These are phyloP conservation scores for Odiellus spinosus DNA, from an alignment of 2,888 invertebrate genomes.

Conservation along the genomic window DNA sequence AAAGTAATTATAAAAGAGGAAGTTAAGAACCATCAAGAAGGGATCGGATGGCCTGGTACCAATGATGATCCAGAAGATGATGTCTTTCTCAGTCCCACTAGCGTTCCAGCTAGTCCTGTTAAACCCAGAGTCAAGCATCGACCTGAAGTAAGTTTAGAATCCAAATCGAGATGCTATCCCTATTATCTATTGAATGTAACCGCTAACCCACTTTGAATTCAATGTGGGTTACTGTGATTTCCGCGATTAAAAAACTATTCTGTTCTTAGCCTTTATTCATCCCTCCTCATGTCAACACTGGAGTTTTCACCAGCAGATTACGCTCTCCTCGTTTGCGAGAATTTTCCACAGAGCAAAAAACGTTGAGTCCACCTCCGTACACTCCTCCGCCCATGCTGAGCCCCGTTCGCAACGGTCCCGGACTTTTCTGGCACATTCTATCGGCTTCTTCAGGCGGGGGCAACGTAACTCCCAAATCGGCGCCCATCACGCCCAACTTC, in stretches of 20 bases:
- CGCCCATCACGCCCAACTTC: conserved; percentile 23
- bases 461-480: conserved; percentile 25
- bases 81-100: conserved; percentile 57
- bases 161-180: no score
- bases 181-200: no score
- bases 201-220: no score
- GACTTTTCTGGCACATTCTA: conserved; percentile 48
- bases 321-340: conserved; percentile 33
- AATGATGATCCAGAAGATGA: conserved; percentile 51
- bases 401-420: conserved; percentile 74
- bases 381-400: conserved; percentile 90
- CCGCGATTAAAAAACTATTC: no score
- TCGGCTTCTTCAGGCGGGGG: conserved; percentile 15
- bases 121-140: conserved; percentile 28
- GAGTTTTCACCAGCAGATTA: conserved; percentile 38
- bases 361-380: conserved; percentile 43
- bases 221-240: no score
- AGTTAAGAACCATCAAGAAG: not conserved
- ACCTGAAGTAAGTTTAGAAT: conserved; percentile 25
- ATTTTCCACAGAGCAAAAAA: conserved; percentile 12
- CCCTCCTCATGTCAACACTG: conserved; percentile 33
- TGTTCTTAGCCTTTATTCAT: conserved; percentile 32
- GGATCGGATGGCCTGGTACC: not conserved
- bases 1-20: not conserved
- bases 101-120: conserved; percentile 38